Evolutionary conservation across 2,797 vertebrate species (phyloP).

Genomic region (Cuniculus paca): DNA sequence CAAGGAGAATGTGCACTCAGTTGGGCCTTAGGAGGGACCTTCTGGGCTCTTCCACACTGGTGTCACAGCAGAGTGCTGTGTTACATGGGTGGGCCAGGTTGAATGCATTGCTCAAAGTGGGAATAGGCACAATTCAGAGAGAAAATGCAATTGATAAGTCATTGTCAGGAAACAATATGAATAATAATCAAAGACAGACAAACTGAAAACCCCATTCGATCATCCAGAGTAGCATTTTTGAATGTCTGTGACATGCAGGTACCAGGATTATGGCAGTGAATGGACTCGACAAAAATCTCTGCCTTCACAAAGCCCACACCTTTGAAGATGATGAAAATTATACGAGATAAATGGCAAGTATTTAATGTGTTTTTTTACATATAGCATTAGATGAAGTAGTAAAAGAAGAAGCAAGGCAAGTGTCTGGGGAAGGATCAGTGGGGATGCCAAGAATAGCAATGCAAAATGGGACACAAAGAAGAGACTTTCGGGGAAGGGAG

Average conservation of each 20-base stretch:
- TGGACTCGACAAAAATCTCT: background rate
- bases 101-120: background rate
- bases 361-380: background rate
- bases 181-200: background rate
- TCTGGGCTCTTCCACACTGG: background rate
- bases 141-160: background rate
- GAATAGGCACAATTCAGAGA: background rate
- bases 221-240: background rate
- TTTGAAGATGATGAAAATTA: background rate
- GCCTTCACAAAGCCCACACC: background rate
- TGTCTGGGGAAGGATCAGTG: accelerated
- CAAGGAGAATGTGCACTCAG: too few species aligned
- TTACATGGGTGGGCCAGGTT: background rate
- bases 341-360: background rate
- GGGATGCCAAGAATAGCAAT: background rate
- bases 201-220: background rate
- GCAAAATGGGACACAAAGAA: too few species aligned
- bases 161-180: background rate
- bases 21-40: background rate
- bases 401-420: background rate
- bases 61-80: accelerated
- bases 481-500: background rate
- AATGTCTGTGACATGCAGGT: background rate
- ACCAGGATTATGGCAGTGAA: background rate
- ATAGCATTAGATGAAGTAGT: background rate